Evolutionary conservation across 2,888 invertebrate species (phyloP).

Genomic region (Erynnis tages): DNA sequence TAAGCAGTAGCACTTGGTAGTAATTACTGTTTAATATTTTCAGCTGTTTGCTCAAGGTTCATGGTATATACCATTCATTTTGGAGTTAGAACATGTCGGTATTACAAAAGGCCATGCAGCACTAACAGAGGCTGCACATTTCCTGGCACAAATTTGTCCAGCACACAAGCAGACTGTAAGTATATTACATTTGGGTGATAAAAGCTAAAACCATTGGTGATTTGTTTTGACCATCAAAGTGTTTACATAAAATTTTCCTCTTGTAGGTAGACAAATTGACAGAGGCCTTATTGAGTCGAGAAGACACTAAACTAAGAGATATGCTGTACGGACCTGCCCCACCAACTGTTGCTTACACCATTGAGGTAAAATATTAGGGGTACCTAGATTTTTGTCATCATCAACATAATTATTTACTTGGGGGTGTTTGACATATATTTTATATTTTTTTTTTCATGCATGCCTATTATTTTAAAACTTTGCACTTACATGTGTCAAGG

Average conservation of each 20-base stretch:
- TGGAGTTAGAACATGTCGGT: constrained; percentile 94
- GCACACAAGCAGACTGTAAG: constrained; percentile 85
- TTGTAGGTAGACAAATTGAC: constrained; percentile 66
- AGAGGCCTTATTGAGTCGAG: constrained; percentile 67
- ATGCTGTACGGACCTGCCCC: constrained; percentile 74
- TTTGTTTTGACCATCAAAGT: too few species aligned
- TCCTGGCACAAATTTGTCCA: constrained; percentile 90
- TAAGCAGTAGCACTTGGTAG: too few species aligned
- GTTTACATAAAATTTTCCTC: constrained; percentile 12
- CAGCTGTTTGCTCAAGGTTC: constrained; percentile 92
- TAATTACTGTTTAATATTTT: constrained; percentile 34
- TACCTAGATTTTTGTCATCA: too few species aligned
- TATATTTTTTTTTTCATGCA: too few species aligned
- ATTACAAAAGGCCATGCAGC: constrained; percentile 89
- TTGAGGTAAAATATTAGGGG: constrained; percentile 53
- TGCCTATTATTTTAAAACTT: too few species aligned
- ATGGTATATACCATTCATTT: constrained; percentile 89
- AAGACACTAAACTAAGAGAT: constrained; percentile 66
- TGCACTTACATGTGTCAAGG: too few species aligned
- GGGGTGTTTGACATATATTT: too few species aligned
- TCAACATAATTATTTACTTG: too few species aligned
- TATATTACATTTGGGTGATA: too few species aligned
- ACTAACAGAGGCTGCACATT: constrained; percentile 91
- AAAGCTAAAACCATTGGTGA: too few species aligned
- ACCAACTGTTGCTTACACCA: constrained; percentile 74